Percentiles rank a stretch among this genome's conserved stretches.
phyloP scores from a whole-genome alignment of 2,888 invertebrate species.

The Archips xylosteana region DNA sequence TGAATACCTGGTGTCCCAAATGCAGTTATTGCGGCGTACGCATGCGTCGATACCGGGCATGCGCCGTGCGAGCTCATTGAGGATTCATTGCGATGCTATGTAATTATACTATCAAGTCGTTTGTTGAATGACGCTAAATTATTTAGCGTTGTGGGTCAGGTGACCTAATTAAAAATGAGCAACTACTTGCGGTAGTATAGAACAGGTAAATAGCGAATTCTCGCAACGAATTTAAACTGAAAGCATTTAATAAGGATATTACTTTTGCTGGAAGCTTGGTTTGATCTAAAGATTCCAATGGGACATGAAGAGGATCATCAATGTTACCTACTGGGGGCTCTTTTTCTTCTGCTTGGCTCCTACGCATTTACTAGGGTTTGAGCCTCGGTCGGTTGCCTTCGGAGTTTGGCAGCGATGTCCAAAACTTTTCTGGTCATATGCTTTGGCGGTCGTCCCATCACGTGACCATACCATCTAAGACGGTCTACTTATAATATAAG shows the following conservation, averaged over 20 bases:
- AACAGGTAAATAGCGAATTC: not conserved
- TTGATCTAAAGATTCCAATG: too few species aligned
- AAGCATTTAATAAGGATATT: not conserved
- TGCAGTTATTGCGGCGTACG: conserved; percentile 49
- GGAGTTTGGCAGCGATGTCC: too few species aligned
- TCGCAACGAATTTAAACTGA: not conserved
- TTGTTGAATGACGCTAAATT: conserved; percentile 33
- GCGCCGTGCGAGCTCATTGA: conserved; percentile 55
- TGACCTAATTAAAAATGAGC: not conserved
- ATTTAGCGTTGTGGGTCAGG: conserved; percentile 15
- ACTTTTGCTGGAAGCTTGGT: too few species aligned
- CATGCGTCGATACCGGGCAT: conserved; percentile 61
- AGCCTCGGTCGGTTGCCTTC: too few species aligned
- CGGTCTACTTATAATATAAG: too few species aligned
- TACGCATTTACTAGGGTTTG: too few species aligned
- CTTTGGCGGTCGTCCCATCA: too few species aligned
- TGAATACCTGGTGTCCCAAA: conserved; percentile 59
- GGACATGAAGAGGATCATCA: too few species aligned
- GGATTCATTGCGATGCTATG: conserved; percentile 25
- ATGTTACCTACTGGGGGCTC: too few species aligned
- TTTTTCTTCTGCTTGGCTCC: too few species aligned
- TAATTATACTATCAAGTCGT: conserved; percentile 27
- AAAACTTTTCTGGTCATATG: too few species aligned
- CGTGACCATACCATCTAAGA: too few species aligned
- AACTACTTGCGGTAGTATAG: not conserved